Conservation (phyloP, 1,140 invertebrate species). For the Neodiprion pinetum region DNA sequence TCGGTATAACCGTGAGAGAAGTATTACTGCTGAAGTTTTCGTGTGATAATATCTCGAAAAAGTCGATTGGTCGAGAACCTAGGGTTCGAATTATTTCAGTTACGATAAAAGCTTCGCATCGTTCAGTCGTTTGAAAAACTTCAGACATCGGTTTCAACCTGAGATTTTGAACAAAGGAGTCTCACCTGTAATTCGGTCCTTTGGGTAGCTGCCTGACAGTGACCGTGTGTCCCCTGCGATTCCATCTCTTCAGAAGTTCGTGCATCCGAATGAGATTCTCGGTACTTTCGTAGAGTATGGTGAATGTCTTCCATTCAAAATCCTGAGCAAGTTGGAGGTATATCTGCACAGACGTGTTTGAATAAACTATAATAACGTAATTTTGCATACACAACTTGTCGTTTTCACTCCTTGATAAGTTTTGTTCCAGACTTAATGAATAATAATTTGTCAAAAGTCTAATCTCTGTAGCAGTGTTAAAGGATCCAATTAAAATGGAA, state of each 20-base stretch:
- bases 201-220: slow-evolving; percentile 66
- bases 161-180: too few species aligned
- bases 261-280: slow-evolving; percentile 80
- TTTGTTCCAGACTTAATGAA: too few species aligned
- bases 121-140: neutral
- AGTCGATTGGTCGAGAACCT: neutral
- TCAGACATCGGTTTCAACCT: too few species aligned
- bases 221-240: slow-evolving; percentile 64
- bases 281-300: slow-evolving; percentile 84
- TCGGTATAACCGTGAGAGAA: too few species aligned
- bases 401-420: too few species aligned
- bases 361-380: too few species aligned
- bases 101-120: neutral
- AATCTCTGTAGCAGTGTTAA: too few species aligned
- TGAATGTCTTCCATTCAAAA: slow-evolving; percentile 86
- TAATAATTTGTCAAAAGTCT: too few species aligned
- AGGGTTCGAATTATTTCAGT: neutral
- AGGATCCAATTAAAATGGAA: too few species aligned
- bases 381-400: too few species aligned
- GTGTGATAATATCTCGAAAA: too few species aligned
- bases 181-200: slow-evolving; percentile 63
- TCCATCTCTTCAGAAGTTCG: slow-evolving; percentile 76
- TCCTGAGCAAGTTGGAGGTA: slow-evolving; percentile 77
- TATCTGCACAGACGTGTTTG: slow-evolving; percentile 53
- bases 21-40: too few species aligned